A percentile compares a stretch with the other conserved stretches of the same genome.
Evolutionary conservation across 2,888 invertebrate species (phyloP).

Genomic region (Notodonta ziczac): DNA sequence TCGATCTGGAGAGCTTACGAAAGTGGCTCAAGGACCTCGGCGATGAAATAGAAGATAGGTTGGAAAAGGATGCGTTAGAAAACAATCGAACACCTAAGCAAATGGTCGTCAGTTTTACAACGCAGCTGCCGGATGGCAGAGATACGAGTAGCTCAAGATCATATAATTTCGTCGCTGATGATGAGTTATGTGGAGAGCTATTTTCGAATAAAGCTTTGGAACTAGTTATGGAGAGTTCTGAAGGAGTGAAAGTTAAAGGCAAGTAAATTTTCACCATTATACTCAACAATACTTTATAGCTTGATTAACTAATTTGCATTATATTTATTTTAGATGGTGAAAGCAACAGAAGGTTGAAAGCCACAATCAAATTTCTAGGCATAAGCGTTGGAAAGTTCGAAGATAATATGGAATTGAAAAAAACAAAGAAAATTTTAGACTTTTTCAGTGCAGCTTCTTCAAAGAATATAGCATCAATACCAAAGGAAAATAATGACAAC

Average conservation of each 20-base stretch:
- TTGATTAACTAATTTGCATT: not conserved
- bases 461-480: conserved; percentile 42
- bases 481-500: conserved; percentile 21
- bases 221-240: conserved; percentile 86
- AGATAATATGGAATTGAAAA: conserved; percentile 78
- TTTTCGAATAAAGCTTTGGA: conserved; percentile 88
- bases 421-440: conserved; percentile 82
- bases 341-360: conserved; percentile 63
- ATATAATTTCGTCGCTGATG: conserved; percentile 81
- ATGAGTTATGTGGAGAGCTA: conserved; percentile 87
- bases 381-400: conserved; percentile 93
- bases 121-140: conserved; percentile 80
- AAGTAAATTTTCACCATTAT: conserved; percentile 5
- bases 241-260: conserved; percentile 70
- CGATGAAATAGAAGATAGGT: conserved; percentile 92
- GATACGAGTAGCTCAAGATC: conserved; percentile 87
- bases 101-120: conserved; percentile 90
- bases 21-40: conserved; percentile 94
- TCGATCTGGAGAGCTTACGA: conserved; percentile 86
- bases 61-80: conserved; percentile 91
- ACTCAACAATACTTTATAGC: no score
- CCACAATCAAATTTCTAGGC: conserved; percentile 88
- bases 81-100: conserved; percentile 92
- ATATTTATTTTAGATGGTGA: conserved; percentile 62
- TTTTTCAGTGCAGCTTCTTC: conserved; percentile 81